Conservation (phyloP, 2,113 vertebrate genomes). For the Leucosticte australis region DNA sequence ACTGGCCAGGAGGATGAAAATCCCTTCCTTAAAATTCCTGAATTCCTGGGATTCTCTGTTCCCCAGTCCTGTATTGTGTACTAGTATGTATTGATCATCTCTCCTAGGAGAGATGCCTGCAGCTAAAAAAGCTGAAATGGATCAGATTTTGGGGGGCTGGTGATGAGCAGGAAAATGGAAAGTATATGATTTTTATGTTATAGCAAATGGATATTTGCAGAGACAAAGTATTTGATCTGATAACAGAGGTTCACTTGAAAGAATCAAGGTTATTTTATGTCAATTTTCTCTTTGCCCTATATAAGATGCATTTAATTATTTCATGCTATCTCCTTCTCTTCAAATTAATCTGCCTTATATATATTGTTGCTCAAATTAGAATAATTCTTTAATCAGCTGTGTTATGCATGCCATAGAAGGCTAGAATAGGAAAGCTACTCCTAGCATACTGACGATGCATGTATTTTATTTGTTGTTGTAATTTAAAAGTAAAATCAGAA, state of each 20-base stretch:
- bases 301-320: conserved; percentile 81
- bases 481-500: conserved; percentile 97
- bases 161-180: neutral
- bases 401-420: conserved; percentile 73
- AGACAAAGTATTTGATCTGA: conserved; percentile 64
- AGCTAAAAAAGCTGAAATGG: neutral
- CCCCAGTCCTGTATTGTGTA: neutral
- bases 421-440: conserved; percentile 76
- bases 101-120: neutral
- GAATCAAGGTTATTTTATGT: conserved; percentile 73
- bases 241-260: conserved; percentile 72
- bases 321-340: conserved; percentile 71
- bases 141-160: neutral
- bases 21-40: neutral
- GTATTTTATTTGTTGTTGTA: conserved; percentile 81
- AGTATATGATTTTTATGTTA: neutral
- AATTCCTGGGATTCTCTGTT: neutral
- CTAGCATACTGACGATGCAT: conserved; percentile 69
- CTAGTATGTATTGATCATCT: neutral
- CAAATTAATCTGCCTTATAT: conserved; percentile 79
- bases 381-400: conserved; percentile 85
- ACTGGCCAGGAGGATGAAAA: neutral
- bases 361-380: conserved; percentile 79
- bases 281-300: conserved; percentile 77
- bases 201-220: neutral